phyloP scores from a whole-genome alignment of 30 jellyfish, hydroid and myxozoan genomes.

The Calvadosia cruxmelitensis region DNA sequence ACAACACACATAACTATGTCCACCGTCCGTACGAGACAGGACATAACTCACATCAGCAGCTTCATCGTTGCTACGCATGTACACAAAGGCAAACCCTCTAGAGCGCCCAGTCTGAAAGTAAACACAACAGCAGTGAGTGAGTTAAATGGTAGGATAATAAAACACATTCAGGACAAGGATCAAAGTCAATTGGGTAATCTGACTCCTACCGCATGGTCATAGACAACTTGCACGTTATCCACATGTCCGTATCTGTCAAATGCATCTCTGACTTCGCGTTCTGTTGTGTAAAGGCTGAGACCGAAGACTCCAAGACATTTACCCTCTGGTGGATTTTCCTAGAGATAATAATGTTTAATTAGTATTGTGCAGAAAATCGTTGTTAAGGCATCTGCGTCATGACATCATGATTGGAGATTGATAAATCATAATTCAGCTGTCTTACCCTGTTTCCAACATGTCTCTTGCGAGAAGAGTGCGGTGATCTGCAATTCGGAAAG shows the following conservation, averaged over 20 bases:
- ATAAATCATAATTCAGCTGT: background rate
- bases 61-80: slow-evolving; percentile 54
- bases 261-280: slow-evolving; percentile 85
- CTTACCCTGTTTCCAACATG: slow-evolving; percentile 95
- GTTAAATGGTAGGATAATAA: background rate
- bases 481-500: slow-evolving; percentile 45
- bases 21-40: background rate
- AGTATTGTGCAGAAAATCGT: background rate
- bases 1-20: no score
- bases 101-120: slow-evolving; percentile 91
- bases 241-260: slow-evolving; percentile 94
- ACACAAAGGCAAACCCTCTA: slow-evolving; percentile 95
- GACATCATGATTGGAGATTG: background rate
- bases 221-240: slow-evolving; percentile 82
- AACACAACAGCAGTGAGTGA: background rate
- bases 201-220: slow-evolving; percentile 93
- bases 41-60: slow-evolving; percentile 76
- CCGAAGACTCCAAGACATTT: slow-evolving; percentile 99
- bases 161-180: background rate
- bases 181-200: background rate
- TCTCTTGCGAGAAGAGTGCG: slow-evolving; percentile 71
- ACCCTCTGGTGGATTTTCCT: slow-evolving; percentile 99
- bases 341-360: background rate
- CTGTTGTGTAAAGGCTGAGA: slow-evolving; percentile 90
- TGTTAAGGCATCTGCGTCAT: background rate